phyloP scores from a whole-genome alignment of 2,888 invertebrate species.

The Rhingia campestris region DNA sequence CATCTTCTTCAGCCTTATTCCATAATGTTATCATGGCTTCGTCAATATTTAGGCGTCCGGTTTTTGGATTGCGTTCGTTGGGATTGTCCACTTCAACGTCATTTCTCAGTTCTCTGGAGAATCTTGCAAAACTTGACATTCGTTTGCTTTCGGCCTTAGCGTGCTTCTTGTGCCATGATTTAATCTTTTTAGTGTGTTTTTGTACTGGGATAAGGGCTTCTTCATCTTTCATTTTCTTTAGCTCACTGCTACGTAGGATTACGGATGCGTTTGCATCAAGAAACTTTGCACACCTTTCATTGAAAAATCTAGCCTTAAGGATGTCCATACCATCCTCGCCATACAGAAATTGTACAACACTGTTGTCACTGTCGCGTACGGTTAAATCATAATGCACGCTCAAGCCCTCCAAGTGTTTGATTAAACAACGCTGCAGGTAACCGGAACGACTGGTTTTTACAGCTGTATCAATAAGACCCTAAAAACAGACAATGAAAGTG shows the following conservation, averaged over 20 bases:
- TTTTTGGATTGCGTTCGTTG: conserved; percentile 83
- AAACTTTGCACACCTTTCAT: conserved; percentile 89
- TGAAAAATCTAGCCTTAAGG: conserved; percentile 92
- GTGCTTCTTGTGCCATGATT: conserved; percentile 86
- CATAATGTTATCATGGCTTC: conserved; percentile 87
- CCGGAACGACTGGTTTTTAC: conserved; percentile 99
- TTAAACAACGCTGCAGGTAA: conserved; percentile 97
- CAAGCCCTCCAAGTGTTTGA: conserved; percentile 99
- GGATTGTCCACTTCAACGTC: conserved; percentile 83
- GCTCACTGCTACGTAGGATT: conserved; percentile 85
- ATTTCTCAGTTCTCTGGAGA: conserved; percentile 84
- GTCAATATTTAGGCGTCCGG: conserved; percentile 85
- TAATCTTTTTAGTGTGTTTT: conserved; percentile 85
- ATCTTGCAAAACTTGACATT: conserved; percentile 85
- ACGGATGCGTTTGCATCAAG: conserved; percentile 91
- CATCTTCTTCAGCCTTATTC: conserved; percentile 85
- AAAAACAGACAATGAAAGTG: neutral
- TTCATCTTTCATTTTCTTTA: conserved; percentile 85
- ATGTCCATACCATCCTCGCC: conserved; percentile 98
- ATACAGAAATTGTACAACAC: conserved; percentile 95
- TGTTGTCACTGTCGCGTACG: conserved; percentile 96
- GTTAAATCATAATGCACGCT: conserved; percentile 96
- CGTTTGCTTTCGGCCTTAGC: conserved; percentile 83
- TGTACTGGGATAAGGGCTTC: conserved; percentile 83
- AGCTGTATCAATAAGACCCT: conserved; percentile 99